Percentiles rank a stretch among this genome's conserved stretches.
These are phyloP conservation scores for Dynastes grantii DNA, from an alignment of 2,888 invertebrate species.

Conservation along the genomic window DNA sequence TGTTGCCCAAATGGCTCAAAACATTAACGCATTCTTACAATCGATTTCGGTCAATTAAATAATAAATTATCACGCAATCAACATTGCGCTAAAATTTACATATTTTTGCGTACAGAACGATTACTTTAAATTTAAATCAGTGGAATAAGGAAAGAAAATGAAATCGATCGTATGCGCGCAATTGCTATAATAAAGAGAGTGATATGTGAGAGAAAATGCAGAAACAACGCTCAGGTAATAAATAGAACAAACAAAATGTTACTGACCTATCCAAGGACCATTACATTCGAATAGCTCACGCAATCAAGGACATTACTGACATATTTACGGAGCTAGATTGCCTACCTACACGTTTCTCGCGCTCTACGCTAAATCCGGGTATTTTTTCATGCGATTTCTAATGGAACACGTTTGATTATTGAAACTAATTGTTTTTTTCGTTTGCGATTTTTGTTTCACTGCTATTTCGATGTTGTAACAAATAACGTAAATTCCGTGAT, in stretches of 20 bases:
- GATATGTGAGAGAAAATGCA: conserved; percentile 29
- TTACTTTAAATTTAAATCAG: not conserved
- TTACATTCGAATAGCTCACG: conserved; percentile 48
- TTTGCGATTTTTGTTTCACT: not conserved
- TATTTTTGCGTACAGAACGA: not conserved
- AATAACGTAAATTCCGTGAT: too few relatives aligned
- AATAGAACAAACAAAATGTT: conserved; percentile 50
- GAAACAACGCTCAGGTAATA: conserved; percentile 34
- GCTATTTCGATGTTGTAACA: too few relatives aligned
- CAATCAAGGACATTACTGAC: conserved; percentile 44
- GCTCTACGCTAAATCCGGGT: conserved; percentile 36
- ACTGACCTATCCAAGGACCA: conserved; percentile 50
- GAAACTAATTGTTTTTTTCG: not conserved
- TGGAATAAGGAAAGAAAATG: not conserved
- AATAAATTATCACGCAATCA: not conserved
- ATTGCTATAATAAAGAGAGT: conserved; percentile 15
- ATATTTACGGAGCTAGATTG: conserved; percentile 22
- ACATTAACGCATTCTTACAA: not conserved
- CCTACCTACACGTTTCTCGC: conserved; percentile 15
- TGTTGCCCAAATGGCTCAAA: not conserved
- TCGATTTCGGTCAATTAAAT: too few relatives aligned
- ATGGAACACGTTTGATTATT: conserved; percentile 3
- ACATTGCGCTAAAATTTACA: not conserved
- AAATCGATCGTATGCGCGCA: not conserved
- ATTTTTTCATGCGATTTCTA: conserved; percentile 28